Base-by-base conservation (phyloP, 2,888 invertebrate species). In the Eupithecia exiguata region DNA sequence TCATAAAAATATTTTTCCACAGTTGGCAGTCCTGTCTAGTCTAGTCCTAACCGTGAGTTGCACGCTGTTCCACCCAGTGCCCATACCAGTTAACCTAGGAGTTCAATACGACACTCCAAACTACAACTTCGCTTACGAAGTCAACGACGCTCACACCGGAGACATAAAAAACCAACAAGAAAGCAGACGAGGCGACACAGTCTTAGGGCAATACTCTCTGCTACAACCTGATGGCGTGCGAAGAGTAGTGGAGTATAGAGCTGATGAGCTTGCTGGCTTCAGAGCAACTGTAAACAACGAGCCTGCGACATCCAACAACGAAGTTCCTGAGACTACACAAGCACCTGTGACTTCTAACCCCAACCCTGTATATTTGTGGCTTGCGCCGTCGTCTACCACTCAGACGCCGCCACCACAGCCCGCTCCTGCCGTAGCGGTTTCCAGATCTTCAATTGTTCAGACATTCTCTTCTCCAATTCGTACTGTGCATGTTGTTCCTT, bases 101-200 rank as follows among this genome's bases (percentile, higher is more conserved):
- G 73, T 84, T 7, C 86, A 87, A 68, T 86, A 87, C 75, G 80
- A 84, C 30, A 84, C 84, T 21, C 93, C 93, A 0, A 92, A 92
- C 84, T 95, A 95, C 85, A 92, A 92, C 80, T 95, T 94, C 79
- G 92, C 94, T 5, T 95, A 95, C 78, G 93, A 95, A 68, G 94
- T 95, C 35, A 94, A 95, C 78, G 95, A 95, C 76, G 86, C 86
- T 5, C 86, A 92, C 38, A 95, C 95, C 0, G 95, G 95, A 21
- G 95, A 95, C 79, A 86, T 92, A 62, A 95, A 95, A 79, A 94
- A 89, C 78, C 95, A 95, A 78, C 92, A 92, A 0, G 95, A 95
- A 81, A 91, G 88, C 72, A 88, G 95, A 62, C 87, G 90, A 77
- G 95, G 95, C 1, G 95, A 95, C 72, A 89, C 90, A 2, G 95